These are phyloP conservation scores for Drosophila neonasuta DNA, from an alignment of 2,888 invertebrate genomes.

Conservation along the genomic window DNA sequence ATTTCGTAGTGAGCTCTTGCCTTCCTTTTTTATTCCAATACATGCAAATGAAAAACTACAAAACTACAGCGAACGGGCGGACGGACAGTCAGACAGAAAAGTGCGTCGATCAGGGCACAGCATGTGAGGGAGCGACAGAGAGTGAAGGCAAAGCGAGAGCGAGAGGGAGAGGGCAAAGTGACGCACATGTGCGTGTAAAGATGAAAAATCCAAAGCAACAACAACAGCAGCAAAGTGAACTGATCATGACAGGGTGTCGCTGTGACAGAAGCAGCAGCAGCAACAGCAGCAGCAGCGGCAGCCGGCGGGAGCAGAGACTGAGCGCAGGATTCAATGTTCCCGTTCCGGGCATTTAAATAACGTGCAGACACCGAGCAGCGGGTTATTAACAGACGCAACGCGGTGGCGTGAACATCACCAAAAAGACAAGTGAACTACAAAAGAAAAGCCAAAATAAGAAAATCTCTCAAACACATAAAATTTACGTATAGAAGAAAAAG, in stretches of 20 bases:
- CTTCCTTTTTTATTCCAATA: no score
- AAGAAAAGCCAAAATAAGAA: slow-evolving; percentile 19
- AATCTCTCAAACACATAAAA: slow-evolving; percentile 7
- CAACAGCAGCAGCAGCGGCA: slow-evolving; percentile 13
- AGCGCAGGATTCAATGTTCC: slow-evolving; percentile 49
- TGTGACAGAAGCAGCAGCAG: slow-evolving; percentile 21
- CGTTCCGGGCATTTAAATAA: slow-evolving; percentile 80
- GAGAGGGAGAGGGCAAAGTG: slow-evolving; percentile 23
- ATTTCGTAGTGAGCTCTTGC: no score
- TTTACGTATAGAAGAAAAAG: slow-evolving; percentile 28
- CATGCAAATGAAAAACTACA: slow-evolving; percentile 40
- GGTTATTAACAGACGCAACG: slow-evolving; percentile 80
- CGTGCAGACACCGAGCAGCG: slow-evolving; percentile 75
- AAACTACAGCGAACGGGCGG: background rate
- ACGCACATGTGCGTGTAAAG: slow-evolving; percentile 65
- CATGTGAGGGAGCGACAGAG: slow-evolving; percentile 13
- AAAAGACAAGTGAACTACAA: slow-evolving; percentile 15
- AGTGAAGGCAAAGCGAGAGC: slow-evolving; percentile 6
- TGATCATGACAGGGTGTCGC: slow-evolving; percentile 63
- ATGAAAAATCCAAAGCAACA: slow-evolving; percentile 43
- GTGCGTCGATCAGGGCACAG: slow-evolving; percentile 35
- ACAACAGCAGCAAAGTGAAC: slow-evolving; percentile 8
- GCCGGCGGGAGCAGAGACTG: slow-evolving; percentile 42
- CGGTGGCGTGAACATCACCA: slow-evolving; percentile 79
- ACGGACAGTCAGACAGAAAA: slow-evolving; percentile 33